Evolutionary conservation across 2,888 invertebrate species (phyloP).

Genomic region (Tuberolachnus salignus): DNA sequence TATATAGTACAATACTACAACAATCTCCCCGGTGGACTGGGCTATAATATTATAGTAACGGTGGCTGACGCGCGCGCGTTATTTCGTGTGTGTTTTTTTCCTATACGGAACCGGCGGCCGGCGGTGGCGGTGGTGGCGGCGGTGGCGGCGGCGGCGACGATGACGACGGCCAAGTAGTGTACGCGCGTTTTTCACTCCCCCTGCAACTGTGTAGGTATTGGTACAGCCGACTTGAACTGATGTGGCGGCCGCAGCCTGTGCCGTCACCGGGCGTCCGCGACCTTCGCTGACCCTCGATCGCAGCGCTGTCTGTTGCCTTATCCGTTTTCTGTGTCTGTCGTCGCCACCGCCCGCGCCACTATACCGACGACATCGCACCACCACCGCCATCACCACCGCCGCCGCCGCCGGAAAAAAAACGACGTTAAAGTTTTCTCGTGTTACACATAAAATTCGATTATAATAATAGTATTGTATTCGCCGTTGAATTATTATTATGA

Average conservation of each 20-base stretch:
- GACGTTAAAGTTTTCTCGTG: conserved; percentile 33
- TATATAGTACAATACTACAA: background rate
- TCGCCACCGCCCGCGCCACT: background rate
- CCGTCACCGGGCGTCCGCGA: background rate
- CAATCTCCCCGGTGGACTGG: background rate
- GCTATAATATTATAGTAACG: no score
- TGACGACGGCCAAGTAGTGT: background rate
- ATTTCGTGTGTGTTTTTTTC: background rate
- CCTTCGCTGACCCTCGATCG: conserved; percentile 53
- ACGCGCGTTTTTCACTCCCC: conserved; percentile 6
- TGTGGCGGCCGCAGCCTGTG: background rate
- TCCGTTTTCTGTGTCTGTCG: no score
- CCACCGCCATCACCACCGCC: background rate
- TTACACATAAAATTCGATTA: no score
- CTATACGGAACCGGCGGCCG: background rate
- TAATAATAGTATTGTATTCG: no score
- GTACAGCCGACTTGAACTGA: no score
- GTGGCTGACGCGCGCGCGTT: background rate
- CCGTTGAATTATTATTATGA: background rate
- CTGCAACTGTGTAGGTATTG: background rate
- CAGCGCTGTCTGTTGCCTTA: conserved; percentile 41
- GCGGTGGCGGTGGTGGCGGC: background rate
- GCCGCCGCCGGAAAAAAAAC: background rate
- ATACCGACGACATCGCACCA: background rate
- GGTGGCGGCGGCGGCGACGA: background rate